Percentiles rank a stretch among this genome's conserved stretches.
phyloP scores from a whole-genome alignment of 2,113 vertebrate genomes.

The Cynopterus brachyotis region DNA sequence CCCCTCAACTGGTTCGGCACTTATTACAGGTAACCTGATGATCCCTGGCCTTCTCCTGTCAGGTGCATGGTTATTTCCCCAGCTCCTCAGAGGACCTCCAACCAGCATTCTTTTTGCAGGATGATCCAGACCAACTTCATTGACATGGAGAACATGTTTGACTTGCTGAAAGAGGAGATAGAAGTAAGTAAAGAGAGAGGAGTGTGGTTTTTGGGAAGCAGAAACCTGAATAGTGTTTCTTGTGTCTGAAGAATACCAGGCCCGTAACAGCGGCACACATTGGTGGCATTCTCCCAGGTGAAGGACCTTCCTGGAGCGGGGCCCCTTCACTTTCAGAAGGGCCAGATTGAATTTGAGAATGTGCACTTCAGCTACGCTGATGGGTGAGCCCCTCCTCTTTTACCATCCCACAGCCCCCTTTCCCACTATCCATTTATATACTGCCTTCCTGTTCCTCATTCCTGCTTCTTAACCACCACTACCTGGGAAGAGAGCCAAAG shows the following conservation, averaged over 20 bases:
- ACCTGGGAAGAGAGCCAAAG: neutral
- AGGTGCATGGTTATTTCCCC: neutral
- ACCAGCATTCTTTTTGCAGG: conserved; percentile 79
- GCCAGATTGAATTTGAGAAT: conserved; percentile 94
- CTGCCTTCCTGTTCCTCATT: neutral
- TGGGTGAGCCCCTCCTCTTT: conserved; percentile 83
- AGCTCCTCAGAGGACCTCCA: neutral
- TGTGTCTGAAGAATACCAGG: neutral
- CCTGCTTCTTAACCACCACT: neutral
- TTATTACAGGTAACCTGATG: conserved; percentile 92
- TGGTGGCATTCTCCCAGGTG: conserved; percentile 84
- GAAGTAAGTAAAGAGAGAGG: conserved; percentile 85
- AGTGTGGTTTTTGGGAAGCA: neutral
- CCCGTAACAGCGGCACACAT: neutral
- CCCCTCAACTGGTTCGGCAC: conserved; percentile 99
- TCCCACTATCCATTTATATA: neutral
- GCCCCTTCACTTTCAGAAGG: conserved; percentile 84
- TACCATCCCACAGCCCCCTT: neutral
- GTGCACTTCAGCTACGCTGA: conserved; percentile 93
- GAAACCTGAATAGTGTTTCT: neutral
- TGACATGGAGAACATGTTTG: conserved; percentile 99
- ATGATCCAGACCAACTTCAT: conserved; percentile 98
- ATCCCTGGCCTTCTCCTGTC: neutral
- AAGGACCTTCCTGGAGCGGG: conserved; percentile 90
- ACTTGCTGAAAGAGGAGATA: conserved; percentile 91